Base-by-base conservation (phyloP, 2,113 vertebrate species). In the Siphamia tubifer region DNA sequence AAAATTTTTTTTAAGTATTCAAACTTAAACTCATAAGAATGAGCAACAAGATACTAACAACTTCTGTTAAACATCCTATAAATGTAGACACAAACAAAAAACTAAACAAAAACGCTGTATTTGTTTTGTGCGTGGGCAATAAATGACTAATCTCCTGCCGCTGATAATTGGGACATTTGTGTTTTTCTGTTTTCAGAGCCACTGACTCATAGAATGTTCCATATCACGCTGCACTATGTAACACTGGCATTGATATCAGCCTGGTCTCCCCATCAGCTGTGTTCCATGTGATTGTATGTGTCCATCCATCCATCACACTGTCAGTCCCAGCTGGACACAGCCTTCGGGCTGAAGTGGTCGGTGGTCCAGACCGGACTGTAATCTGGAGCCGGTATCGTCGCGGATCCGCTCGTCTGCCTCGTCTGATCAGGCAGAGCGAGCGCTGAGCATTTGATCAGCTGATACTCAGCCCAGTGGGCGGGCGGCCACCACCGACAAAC, bases 371-470 rank as follows among this genome's bases (percentile, higher is more conserved):
- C 62, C 62, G 61, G 65, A 53, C 62, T 78, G 49, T 78, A 66
- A 82, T 85, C 75, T 80, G 38, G 64, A 76, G 75, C 71, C 68
- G 12, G 24, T 44, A 68, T 81, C 78, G 66, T 62, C 35, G 4
- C 56, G 63, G 74, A 77, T 62, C 76, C 45, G 51, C 79, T 77
- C 60, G 49, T 79, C 58, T 64, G 71, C 51, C 60, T 70, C n/a
- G 49, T 64, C 39, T 71, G 61, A 77, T 71, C 73, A 66, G 74
- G 74, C 66, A 38, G 30, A 68, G 68, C 15, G 64, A 69, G 60
- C 47, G 68, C 66, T 71, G 77, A 81, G 68, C 77, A 47, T 80
- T 69, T 71, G 81, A 85, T 87, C 64, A 72, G 52, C 25, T 30
- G 81, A 82, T 66, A 73, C 42, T 1, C 39, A 79, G 57, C 74